Conservation (phyloP, 2,888 invertebrate species). For the Cerastis rubricosa region DNA sequence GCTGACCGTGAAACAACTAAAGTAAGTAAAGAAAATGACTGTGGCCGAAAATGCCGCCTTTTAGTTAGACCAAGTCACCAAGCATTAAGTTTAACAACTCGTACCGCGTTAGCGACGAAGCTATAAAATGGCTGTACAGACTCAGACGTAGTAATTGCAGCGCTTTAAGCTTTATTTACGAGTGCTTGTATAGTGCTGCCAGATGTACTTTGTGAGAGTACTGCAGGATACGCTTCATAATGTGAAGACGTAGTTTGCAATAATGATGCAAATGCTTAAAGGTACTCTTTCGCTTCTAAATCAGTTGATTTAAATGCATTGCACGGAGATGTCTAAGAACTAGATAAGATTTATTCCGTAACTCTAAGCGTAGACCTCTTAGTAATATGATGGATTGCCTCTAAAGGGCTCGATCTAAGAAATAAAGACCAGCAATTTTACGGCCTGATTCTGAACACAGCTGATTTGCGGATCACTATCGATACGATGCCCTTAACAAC, state of each 20-base stretch:
- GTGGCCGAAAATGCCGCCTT: constrained; percentile 19
- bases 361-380: constrained; percentile 24
- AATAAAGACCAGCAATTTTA: constrained; percentile 50
- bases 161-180: constrained; percentile 67
- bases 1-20: constrained; percentile 13
- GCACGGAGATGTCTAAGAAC: constrained; percentile 26
- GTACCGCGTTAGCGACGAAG: constrained; percentile 53
- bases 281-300: constrained; percentile 20
- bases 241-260: constrained; percentile 25
- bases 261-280: constrained; percentile 39
- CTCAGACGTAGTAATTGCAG: constrained; percentile 64
- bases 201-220: constrained; percentile 49
- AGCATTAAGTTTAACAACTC: constrained; percentile 63
- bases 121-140: constrained; percentile 58
- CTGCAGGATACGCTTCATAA: constrained; percentile 37
- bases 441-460: constrained; percentile 51
- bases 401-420: constrained; percentile 21
- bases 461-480: constrained; percentile 42
- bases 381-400: constrained; percentile 45
- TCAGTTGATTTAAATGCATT: constrained; percentile 53
- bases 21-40: constrained; percentile 38
- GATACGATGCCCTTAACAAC: constrained; percentile 52
- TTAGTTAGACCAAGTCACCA: constrained; percentile 35
- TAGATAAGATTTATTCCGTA: constrained; percentile 34
- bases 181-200: constrained; percentile 43